A percentile compares a stretch with the other conserved stretches of the same genome.
Conservation (phyloP, 2,888 invertebrate species). For the Hesperia comma region DNA sequence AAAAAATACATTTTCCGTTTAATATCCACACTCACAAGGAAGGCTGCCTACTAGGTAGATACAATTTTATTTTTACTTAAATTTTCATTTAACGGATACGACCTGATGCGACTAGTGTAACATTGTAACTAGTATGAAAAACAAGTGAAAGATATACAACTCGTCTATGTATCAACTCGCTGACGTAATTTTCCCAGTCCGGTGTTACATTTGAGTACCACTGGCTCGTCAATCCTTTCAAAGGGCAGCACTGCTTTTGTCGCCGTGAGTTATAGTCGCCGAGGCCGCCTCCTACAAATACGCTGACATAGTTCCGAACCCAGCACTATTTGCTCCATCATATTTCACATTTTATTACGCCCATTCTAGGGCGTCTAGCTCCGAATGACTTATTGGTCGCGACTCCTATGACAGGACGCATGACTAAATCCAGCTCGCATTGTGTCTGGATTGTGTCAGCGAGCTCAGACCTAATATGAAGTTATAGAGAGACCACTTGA, state of each 20-base stretch:
- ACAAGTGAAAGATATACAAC: too few relatives aligned
- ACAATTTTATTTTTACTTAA: too few relatives aligned
- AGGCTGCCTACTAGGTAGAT: too few relatives aligned
- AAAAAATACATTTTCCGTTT: too few relatives aligned
- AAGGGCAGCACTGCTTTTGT: constrained; percentile 24
- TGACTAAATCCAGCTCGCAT: constrained; percentile 9
- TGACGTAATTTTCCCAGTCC: background rate
- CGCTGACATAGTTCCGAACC: constrained; percentile 32
- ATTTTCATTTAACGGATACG: too few relatives aligned
- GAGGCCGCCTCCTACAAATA: constrained; percentile 40
- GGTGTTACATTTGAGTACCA: constrained; percentile 7
- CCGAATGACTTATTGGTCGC: constrained; percentile 23
- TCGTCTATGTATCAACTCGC: too few relatives aligned
- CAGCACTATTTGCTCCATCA: constrained; percentile 35
- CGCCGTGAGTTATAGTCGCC: constrained; percentile 12
- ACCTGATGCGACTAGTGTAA: too few relatives aligned
- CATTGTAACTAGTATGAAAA: too few relatives aligned
- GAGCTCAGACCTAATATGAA: background rate
- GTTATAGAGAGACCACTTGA: background rate
- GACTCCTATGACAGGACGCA: constrained; percentile 7
- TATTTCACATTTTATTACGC: constrained; percentile 45
- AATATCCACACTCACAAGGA: too few relatives aligned
- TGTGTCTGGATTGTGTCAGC: background rate
- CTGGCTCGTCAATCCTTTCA: constrained; percentile 1
- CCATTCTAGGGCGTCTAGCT: constrained; percentile 31